These are phyloP conservation scores for Argyresthia albistria DNA, from an alignment of 2,888 invertebrate genomes.

Conservation along the genomic window DNA sequence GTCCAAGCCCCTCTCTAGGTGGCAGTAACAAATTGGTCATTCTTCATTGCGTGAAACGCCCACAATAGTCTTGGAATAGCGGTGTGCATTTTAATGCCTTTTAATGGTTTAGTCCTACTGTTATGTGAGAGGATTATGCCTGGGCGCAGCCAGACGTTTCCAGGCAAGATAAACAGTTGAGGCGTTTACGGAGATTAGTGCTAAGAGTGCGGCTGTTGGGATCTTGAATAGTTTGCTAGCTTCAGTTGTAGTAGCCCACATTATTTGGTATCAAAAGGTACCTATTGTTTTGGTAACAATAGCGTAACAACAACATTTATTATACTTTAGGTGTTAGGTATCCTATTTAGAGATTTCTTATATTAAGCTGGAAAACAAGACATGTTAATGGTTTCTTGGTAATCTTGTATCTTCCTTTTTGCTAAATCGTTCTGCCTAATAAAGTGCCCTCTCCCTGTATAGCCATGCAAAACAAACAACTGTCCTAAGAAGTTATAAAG, in stretches of 20 bases:
- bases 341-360: too few relatives aligned
- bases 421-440: too few relatives aligned
- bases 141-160: constrained; percentile 36
- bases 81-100: constrained; percentile 34
- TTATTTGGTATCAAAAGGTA: neutral
- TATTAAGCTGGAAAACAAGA: too few relatives aligned
- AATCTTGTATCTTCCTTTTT: too few relatives aligned
- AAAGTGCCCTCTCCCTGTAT: too few relatives aligned
- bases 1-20: constrained; percentile 25
- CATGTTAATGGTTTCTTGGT: too few relatives aligned
- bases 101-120: constrained; percentile 42
- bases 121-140: constrained; percentile 49
- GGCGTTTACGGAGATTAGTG: constrained; percentile 55
- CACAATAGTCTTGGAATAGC: constrained; percentile 22
- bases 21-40: constrained; percentile 59
- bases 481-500: too few relatives aligned
- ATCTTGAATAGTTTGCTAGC: constrained; percentile 35
- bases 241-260: neutral
- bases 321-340: too few relatives aligned
- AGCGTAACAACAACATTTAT: too few relatives aligned
- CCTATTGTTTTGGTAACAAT: neutral
- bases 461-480: too few relatives aligned
- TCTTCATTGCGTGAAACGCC: constrained; percentile 44
- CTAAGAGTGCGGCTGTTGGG: constrained; percentile 33
- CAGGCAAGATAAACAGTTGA: constrained; percentile 60